Conservation (phyloP, 2,113 vertebrate species). For the Kryptolebias marmoratus region DNA sequence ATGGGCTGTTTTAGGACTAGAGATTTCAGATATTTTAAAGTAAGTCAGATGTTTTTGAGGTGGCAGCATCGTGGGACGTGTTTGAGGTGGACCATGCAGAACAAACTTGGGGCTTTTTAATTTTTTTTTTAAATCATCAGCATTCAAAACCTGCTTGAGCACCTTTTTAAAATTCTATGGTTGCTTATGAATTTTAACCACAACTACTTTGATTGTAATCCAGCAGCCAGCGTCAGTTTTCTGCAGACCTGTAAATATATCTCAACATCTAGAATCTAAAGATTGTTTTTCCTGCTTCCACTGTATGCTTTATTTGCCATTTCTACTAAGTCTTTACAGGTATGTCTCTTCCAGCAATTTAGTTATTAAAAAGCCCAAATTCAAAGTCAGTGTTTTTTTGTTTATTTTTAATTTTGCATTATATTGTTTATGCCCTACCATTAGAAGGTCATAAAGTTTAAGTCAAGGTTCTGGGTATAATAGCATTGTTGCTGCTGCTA, state of each 20-base stretch:
- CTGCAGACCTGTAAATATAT: neutral
- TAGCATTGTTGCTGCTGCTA: neutral
- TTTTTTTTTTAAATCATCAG: neutral
- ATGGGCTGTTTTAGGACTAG: neutral
- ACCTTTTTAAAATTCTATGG: too few species aligned
- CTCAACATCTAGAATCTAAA: neutral
- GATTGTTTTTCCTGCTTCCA: neutral
- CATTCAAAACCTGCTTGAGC: neutral
- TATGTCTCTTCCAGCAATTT: slow-evolving; percentile 6
- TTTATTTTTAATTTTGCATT: neutral
- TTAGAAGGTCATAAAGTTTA: slow-evolving; percentile 24
- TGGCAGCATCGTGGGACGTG: neutral
- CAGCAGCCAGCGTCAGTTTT: too few species aligned
- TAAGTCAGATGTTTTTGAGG: neutral
- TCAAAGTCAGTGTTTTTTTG: slow-evolving; percentile 5
- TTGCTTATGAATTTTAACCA: too few species aligned
- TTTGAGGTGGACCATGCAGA: too few species aligned
- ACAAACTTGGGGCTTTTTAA: neutral
- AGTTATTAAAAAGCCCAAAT: slow-evolving; percentile 9
- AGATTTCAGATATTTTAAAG: neutral
- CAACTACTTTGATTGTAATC: too few species aligned
- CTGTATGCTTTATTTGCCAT: neutral
- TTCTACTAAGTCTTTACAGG: neutral
- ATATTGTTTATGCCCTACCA: slow-evolving; percentile 25
- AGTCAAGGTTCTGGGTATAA: slow-evolving; percentile 7